phyloP scores from a whole-genome alignment of 2,797 vertebrate genomes.

The Jordanella pulchra region DNA sequence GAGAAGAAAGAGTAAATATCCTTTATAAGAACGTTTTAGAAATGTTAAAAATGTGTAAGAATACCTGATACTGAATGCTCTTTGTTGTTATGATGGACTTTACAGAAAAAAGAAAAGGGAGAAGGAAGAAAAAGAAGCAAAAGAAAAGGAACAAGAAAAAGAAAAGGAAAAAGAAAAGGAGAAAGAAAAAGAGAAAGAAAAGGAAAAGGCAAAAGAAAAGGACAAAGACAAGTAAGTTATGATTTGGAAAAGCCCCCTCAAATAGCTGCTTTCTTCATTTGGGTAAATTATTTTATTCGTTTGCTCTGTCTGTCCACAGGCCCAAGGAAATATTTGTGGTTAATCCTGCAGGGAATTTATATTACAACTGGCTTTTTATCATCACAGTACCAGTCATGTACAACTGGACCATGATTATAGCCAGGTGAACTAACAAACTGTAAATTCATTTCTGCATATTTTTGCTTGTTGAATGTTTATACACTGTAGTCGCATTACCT shows the following conservation, averaged over 20 bases:
- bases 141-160: conserved; percentile 50
- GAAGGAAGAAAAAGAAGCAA: conserved; percentile 45
- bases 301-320: conserved; percentile 51
- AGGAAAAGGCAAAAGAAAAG: conserved; percentile 59
- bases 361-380: conserved; percentile 95
- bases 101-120: conserved; percentile 63
- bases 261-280: neutral
- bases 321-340: conserved; percentile 85
- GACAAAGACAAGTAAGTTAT: conserved; percentile 58
- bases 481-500: neutral
- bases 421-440: conserved; percentile 83
- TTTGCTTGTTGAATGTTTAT: neutral
- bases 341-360: conserved; percentile 89
- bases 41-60: neutral
- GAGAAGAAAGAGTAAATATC: conserved; percentile 50
- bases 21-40: neutral
- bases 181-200: conserved; percentile 73
- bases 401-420: conserved; percentile 96
- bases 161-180: conserved; percentile 66
- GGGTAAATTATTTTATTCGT: neutral
- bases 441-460: neutral
- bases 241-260: neutral
- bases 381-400: conserved; percentile 97
- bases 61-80: neutral
- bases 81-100: conserved; percentile 4